Percentiles rank a stretch among this genome's conserved stretches.
These are phyloP conservation scores for Leptodactylus fallax DNA, from an alignment of 2,797 vertebrate species.

Conservation along the genomic window DNA sequence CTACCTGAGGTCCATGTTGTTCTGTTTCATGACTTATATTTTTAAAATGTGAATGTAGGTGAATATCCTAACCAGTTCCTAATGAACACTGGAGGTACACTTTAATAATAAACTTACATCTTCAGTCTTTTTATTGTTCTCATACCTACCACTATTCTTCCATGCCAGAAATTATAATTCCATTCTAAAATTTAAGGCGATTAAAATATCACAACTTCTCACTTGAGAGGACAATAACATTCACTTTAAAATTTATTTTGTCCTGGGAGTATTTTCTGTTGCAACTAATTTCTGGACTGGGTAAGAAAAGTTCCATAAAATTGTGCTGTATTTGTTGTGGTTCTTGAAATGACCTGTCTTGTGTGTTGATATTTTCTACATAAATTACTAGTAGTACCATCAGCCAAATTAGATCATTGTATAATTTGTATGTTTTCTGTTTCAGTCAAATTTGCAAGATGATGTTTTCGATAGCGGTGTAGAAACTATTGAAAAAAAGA, in stretches of 20 bases:
- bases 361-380: not conserved
- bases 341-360: not conserved
- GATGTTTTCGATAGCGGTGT: constrained; percentile 88
- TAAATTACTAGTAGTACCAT: not conserved
- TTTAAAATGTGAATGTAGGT: not conserved
- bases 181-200: not conserved
- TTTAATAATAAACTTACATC: not conserved
- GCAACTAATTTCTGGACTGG: constrained; percentile 21
- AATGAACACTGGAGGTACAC: not conserved
- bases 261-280: not conserved
- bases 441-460: constrained; percentile 88
- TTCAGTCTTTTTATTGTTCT: not conserved
- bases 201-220: not conserved
- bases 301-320: not conserved
- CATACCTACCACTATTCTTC: not conserved
- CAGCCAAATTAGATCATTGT: not conserved
- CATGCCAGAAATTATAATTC: constrained; percentile 9
- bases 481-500: constrained; percentile 81
- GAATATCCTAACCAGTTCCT: not conserved
- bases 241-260: not conserved
- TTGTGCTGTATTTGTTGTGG: constrained; percentile 14
- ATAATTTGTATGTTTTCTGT: constrained; percentile 41
- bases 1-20: too few species aligned
- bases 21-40: too few species aligned
- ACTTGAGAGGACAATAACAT: not conserved